Evolutionary conservation across 2,797 vertebrate genomes (phyloP), one percentile per base, ranked within the genome.

Genomic region (Netta rufina): DNA sequence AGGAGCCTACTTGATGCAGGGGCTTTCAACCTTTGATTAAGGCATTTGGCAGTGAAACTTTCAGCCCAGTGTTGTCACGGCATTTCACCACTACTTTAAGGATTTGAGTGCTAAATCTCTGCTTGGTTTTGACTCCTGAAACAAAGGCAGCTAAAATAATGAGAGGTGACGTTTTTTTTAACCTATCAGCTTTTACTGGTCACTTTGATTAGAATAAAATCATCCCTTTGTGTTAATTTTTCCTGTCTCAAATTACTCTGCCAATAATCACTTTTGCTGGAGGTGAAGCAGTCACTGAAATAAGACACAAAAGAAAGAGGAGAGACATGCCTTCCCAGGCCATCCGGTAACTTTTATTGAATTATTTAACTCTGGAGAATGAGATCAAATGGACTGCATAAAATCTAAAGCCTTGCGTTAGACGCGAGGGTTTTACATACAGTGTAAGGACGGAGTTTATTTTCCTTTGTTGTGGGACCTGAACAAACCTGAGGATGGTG

Each of bases 51-150:
- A 85, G n/a, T 45, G 21, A 41, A 80, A 81, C 32, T 58, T 89
- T 19, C 2, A 3, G n/a, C 60, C 64, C 58, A 62, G 76, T 24
- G 20, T 3, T 78, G 15, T 56, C 39, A 51, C 0, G 0, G 41
- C 22, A n/a, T 81, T 69, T 88, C 51, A 32, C 15, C 53, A 14
- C 22, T 39, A 6, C 24, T 73, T 73, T 6, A 9, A 80, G 58
- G 25, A 36, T 67, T 53, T 47, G 27, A 67, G 33, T 71, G 67
- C n/a, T 75, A 74, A 65, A 61, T 10, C 6, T 72, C 10, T 22
- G 73, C 53, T 92, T 27, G 32, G 13, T 75, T 83, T 85, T 71
- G 32, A 39, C 24, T 79, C 22, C 28, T 45, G 39, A 78, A 73
- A 79, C 24, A 78, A 74, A 88, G 70, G 57, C 36, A 85, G 49